Conservation (phyloP, 2,113 vertebrate species). For the Heterocephalus glaber region DNA sequence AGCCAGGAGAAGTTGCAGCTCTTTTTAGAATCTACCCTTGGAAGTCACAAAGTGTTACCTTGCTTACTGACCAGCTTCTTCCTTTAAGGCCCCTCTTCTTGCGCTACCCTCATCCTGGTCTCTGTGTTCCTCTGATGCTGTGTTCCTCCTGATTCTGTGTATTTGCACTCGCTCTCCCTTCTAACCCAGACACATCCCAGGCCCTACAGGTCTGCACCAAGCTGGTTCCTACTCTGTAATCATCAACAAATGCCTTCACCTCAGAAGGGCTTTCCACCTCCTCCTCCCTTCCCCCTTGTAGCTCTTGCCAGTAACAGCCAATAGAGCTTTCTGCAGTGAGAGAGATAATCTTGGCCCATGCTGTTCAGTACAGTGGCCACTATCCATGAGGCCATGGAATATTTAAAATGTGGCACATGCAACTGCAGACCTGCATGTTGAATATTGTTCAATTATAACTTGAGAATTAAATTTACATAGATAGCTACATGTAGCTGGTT, state of each 20-base stretch:
- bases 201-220: not conserved
- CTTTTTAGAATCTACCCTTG: not conserved
- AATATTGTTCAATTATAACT: not conserved
- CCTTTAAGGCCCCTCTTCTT: not conserved
- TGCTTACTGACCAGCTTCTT: not conserved
- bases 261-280: too few species aligned
- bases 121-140: not conserved
- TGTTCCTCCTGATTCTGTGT: not conserved
- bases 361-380: not conserved
- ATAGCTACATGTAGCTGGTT: not conserved
- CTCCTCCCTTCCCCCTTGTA: not conserved
- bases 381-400: not conserved
- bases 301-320: not conserved
- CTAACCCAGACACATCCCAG: too few species aligned
- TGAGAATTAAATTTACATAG: not conserved
- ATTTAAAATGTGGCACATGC: not conserved
- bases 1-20: not conserved
- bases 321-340: not conserved
- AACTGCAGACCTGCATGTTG: not conserved
- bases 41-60: too few species aligned
- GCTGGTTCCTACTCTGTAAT: not conserved
- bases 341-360: not conserved
- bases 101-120: not conserved
- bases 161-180: not conserved
- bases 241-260: rapidly evolving